phyloP scores from a whole-genome alignment of 2,113 vertebrate species.

The Conger conger region DNA sequence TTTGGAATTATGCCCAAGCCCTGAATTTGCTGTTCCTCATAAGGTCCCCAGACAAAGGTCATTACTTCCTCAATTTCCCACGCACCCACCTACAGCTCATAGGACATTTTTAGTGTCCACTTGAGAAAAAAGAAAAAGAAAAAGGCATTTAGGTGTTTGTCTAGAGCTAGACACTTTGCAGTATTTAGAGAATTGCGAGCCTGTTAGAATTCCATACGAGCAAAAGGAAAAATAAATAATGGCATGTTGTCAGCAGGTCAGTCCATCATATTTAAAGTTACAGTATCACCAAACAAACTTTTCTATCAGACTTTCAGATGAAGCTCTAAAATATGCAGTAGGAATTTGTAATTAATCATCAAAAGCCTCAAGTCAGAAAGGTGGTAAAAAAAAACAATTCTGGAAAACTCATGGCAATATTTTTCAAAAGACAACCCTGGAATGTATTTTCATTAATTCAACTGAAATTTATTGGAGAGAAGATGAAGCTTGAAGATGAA shows the following conservation, averaged over 20 bases:
- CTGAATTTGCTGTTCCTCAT: slow-evolving; percentile 5
- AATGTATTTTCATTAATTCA: background rate
- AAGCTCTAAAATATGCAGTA: slow-evolving; percentile 10
- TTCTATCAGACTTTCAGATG: slow-evolving; percentile 8
- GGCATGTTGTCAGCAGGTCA: background rate
- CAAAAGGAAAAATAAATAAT: background rate
- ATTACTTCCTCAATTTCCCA: slow-evolving; percentile 34
- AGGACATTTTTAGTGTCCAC: slow-evolving; percentile 48
- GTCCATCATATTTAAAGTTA: slow-evolving; percentile 6
- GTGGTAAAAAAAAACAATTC: background rate
- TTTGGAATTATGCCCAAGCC: slow-evolving; percentile 19
- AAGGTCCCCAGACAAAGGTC: background rate
- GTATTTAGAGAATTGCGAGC: background rate
- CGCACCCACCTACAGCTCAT: slow-evolving; percentile 42
- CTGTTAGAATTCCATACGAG: background rate
- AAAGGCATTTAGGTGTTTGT: slow-evolving; percentile 8
- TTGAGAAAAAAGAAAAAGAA: slow-evolving; percentile 42
- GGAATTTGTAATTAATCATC: background rate
- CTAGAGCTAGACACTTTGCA: background rate
- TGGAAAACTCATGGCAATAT: background rate
- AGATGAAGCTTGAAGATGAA: background rate
- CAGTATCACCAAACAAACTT: slow-evolving; percentile 8
- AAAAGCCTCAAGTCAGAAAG: background rate
- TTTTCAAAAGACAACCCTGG: slow-evolving; percentile 7
- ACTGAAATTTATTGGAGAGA: background rate